Base-by-base conservation (phyloP, 2,113 vertebrate species). In the Lepus timidus region DNA sequence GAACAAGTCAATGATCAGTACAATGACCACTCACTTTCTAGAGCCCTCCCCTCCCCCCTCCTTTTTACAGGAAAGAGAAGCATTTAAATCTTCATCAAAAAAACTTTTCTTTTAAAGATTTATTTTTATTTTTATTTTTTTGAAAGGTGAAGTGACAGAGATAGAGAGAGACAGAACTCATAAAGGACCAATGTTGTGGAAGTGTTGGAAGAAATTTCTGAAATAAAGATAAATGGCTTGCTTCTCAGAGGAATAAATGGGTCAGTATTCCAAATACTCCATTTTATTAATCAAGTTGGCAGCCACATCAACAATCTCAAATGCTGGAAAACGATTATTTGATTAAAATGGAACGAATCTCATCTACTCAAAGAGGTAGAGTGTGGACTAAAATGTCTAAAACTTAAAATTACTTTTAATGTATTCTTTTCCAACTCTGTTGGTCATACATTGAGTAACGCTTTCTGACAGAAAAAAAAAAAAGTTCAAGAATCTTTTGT, bases 341-440 rank as follows among this genome's bases (percentile, higher is more conserved):
- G 29, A 73, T 86, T 89, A 86, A 94, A 91, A 68, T 91, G 31
- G 33, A 12, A 80, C 75, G 39, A 93, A 91, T 67, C 55, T 58
- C 4, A 20, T 6, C 33, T 20, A 44, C 12, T 27, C 68, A 71
- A 74, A 17, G 13, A 81, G 33, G 7, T 61, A 73, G 22, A 51
- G 4, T 65, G 1, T 68, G 23, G 6, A 31, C 8, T 85, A 78
- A 76, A 90, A 65, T 91, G 79, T 76, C 13, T 84, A 85, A 44
- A 11, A 86, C 95, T 91, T 91, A 58, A 94, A 68, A 76, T 88
- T 87, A 51, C 1, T 62, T 51, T 70, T 64, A 64, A 62, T 22
- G 2, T 1, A 29, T 78, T 82, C 51, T 87, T 87, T 87, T 62
- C 39, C 55, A 29, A 23, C 29, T 51, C 1, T 61, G 36, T 80